Conservation (phyloP, 2,113 vertebrate genomes). For the Herpailurus yagouaroundi region DNA sequence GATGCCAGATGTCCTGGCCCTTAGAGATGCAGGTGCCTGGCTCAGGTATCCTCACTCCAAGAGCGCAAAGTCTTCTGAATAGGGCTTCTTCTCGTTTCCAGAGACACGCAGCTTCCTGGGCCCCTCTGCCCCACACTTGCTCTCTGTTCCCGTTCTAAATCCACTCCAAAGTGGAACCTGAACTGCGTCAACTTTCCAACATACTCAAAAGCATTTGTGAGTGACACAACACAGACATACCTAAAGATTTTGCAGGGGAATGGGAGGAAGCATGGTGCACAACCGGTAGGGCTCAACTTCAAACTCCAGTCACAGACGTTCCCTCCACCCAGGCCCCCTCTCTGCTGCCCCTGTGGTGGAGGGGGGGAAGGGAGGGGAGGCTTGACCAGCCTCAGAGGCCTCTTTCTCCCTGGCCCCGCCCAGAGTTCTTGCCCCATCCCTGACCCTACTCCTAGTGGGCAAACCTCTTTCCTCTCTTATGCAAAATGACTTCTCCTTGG, state of each 20-base stretch:
- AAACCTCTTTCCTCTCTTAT: background rate
- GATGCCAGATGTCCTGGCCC: background rate
- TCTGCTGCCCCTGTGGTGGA: background rate
- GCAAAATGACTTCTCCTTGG: background rate
- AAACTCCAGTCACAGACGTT: background rate
- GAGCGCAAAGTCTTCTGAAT: background rate
- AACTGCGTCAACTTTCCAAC: background rate
- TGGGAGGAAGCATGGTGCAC: too few species aligned
- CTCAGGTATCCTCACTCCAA: background rate
- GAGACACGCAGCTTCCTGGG: background rate
- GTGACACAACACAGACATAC: background rate
- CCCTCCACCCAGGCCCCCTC: background rate
- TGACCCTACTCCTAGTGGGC: background rate
- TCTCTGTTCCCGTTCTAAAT: background rate
- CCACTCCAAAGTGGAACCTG: background rate
- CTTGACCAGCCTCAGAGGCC: background rate
- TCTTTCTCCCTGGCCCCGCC: background rate
- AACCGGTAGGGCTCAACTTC: background rate
- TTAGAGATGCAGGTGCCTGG: background rate
- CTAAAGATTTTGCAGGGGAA: background rate
- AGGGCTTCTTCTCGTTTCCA: background rate
- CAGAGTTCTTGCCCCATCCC: background rate
- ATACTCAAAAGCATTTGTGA: background rate
- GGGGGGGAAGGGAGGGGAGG: rapidly evolving
- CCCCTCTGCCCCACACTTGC: background rate